phyloP scores from a whole-genome alignment of 2,888 invertebrate genomes.

The Gortyna flavago region DNA sequence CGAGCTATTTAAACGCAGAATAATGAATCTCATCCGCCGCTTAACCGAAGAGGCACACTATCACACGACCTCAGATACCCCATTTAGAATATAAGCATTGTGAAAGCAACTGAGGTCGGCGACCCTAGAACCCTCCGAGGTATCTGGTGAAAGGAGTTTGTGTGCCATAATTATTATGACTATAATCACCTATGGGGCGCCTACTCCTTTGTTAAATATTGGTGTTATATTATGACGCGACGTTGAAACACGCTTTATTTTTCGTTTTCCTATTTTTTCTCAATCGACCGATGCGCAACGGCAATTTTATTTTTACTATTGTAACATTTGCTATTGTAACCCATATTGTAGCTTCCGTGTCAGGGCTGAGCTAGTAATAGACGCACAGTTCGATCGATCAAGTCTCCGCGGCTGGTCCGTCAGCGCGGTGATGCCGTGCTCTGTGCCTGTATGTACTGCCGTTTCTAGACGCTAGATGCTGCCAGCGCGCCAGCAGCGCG shows the following conservation, averaged over 20 bases:
- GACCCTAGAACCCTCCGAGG: not conserved
- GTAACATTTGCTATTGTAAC: no score
- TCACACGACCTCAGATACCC: constrained; percentile 22
- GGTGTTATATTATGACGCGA: no score
- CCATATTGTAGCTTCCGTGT: no score
- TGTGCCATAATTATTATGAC: not conserved
- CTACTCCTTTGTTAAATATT: not conserved
- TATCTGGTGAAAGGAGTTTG: not conserved
- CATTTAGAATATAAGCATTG: constrained; percentile 20
- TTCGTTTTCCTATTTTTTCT: not conserved
- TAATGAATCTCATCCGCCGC: constrained; percentile 14
- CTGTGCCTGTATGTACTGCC: no score
- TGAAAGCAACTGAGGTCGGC: not conserved
- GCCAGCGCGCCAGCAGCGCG: no score
- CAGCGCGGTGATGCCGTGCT: no score
- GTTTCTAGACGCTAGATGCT: no score
- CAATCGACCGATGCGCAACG: not conserved
- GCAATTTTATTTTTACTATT: not conserved
- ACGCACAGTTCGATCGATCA: no score
- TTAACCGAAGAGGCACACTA: constrained; percentile 4
- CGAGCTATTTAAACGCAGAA: constrained; percentile 15
- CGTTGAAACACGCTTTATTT: no score
- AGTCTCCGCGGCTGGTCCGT: no score
- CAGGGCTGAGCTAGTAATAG: no score
- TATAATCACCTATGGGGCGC: not conserved